Evolutionary conservation across 2,888 invertebrate species (phyloP).

Genomic region (Lepidochitona cinerea): DNA sequence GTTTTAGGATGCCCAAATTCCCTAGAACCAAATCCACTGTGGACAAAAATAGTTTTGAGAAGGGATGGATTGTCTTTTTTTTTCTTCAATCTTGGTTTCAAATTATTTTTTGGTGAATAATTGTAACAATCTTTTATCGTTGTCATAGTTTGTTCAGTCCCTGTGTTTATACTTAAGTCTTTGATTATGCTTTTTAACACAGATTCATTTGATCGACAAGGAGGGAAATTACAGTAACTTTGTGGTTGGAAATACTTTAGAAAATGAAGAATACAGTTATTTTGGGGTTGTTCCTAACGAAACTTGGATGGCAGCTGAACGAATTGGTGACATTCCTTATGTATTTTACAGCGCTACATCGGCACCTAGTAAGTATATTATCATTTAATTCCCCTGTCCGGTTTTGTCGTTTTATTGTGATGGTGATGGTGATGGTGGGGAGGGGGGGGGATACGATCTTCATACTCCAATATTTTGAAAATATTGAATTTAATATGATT

Average conservation of each 20-base stretch:
- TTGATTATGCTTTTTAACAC: too few species aligned
- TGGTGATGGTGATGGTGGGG: neutral
- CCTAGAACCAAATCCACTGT: neutral
- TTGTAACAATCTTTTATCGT: neutral
- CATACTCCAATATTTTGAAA: too few species aligned
- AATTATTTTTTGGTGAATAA: too few species aligned
- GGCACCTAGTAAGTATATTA: constrained; percentile 42
- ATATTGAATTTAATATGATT: too few species aligned
- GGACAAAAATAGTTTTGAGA: neutral
- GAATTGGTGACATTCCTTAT: constrained; percentile 30
- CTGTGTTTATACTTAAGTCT: too few species aligned
- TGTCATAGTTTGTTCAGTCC: too few species aligned
- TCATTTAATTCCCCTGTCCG: too few species aligned
- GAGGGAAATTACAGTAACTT: constrained; percentile 28
- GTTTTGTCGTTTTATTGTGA: too few species aligned
- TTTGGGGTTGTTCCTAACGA: constrained; percentile 40
- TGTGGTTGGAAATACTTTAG: constrained; percentile 35
- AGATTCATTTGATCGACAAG: constrained; percentile 35
- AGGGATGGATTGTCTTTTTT: too few species aligned
- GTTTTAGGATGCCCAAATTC: neutral
- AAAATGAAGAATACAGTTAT: constrained; percentile 31
- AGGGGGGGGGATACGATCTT: neutral
- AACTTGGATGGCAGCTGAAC: constrained; percentile 40
- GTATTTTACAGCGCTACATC: constrained; percentile 38
- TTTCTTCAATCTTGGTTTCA: neutral